Conservation (phyloP, 1,140 invertebrate species). For the Atta colombica region DNA sequence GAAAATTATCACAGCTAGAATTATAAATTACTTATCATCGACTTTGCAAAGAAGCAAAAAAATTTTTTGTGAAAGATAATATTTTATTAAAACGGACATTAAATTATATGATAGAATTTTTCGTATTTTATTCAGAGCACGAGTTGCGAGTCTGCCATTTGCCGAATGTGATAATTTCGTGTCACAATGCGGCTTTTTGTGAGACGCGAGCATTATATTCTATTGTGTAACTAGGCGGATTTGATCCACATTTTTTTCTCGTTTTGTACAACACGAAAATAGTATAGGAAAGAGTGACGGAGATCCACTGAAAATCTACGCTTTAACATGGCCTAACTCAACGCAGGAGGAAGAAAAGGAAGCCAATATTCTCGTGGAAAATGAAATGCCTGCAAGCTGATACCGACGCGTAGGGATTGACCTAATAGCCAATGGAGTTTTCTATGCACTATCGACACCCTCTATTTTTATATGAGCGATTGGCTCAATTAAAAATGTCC, state of each 20-base stretch:
- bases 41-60: background rate
- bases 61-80: background rate
- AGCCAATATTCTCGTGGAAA: slow-evolving; percentile 62
- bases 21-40: background rate
- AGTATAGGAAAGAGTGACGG: slow-evolving; percentile 7
- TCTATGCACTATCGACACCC: slow-evolving; percentile 30
- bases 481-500: slow-evolving; percentile 52
- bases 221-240: slow-evolving; percentile 53
- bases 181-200: slow-evolving; percentile 39
- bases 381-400: slow-evolving; percentile 63
- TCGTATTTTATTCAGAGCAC: slow-evolving; percentile 15
- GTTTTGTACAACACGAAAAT: background rate
- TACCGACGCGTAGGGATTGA: slow-evolving; percentile 52
- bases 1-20: background rate
- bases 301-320: slow-evolving; percentile 60
- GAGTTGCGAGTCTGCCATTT: slow-evolving; percentile 13
- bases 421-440: slow-evolving; percentile 58
- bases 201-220: slow-evolving; percentile 20
- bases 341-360: slow-evolving; percentile 29
- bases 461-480: slow-evolving; percentile 40
- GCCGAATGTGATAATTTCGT: slow-evolving; percentile 39
- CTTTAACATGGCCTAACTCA: slow-evolving; percentile 48
- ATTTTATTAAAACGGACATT: background rate
- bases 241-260: slow-evolving; percentile 60
- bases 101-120: background rate